A percentile compares a stretch with the other conserved stretches of the same genome.
phyloP scores from a whole-genome alignment of 2,113 vertebrate genomes.

The Pseudorectes ferrugineus region DNA sequence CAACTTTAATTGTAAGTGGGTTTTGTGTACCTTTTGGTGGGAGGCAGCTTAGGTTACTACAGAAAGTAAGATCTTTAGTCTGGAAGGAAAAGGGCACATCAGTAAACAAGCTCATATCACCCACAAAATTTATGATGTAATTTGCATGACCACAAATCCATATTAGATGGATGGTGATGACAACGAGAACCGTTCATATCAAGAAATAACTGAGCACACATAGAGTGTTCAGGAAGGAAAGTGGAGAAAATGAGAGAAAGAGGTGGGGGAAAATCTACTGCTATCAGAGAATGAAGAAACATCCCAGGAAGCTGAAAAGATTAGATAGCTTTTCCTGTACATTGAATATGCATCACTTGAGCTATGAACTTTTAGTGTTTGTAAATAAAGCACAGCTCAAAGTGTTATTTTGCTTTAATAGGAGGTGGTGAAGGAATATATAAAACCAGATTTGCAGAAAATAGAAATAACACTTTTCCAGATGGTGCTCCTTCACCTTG shows the following conservation, averaged over 20 bases:
- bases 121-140: not conserved
- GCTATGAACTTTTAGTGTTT: not conserved
- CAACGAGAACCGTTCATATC: not conserved
- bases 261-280: not conserved
- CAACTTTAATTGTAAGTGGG: not conserved
- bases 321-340: not conserved
- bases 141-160: fast-evolving
- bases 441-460: not conserved
- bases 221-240: not conserved
- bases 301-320: not conserved
- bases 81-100: not conserved
- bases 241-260: not conserved
- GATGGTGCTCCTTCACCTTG: not conserved
- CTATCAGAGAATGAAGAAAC: not conserved
- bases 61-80: not conserved
- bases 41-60: not conserved
- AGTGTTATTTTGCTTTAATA: not conserved
- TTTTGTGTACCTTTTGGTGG: not conserved
- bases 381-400: not conserved
- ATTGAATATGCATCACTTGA: not conserved
- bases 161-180: not conserved
- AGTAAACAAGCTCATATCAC: not conserved
- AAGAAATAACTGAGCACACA: not conserved
- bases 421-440: not conserved
- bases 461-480: not conserved